Percentiles rank a stretch among this genome's conserved stretches.
Conservation (phyloP, 35 echinoderm and acorn worm species). For the Apostichopus parvimensis region DNA sequence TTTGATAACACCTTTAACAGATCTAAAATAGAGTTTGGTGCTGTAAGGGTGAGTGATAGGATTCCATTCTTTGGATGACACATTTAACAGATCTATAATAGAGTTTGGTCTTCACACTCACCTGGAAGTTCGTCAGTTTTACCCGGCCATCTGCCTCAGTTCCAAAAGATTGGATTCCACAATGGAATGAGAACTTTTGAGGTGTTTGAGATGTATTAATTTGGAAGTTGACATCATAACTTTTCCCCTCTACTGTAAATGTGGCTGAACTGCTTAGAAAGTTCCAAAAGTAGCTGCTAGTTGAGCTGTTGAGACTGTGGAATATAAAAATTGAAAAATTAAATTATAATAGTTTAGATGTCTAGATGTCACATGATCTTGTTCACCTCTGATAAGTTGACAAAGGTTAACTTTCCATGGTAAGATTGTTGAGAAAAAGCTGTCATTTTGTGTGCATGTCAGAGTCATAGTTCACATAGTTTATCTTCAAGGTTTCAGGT, state of each 20-base stretch:
- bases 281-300: background rate
- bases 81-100: background rate
- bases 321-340: background rate
- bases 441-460: too few species aligned
- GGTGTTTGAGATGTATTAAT: background rate
- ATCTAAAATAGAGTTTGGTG: background rate
- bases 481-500: too few species aligned
- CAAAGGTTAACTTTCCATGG: too few species aligned
- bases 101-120: background rate
- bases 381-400: too few species aligned
- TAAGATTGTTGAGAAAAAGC: too few species aligned
- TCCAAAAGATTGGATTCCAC: background rate
- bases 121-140: background rate
- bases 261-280: background rate
- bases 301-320: background rate
- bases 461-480: too few species aligned
- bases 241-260: background rate
- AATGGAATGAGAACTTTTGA: background rate
- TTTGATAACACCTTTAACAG: too few species aligned
- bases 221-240: background rate
- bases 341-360: too few species aligned
- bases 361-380: too few species aligned
- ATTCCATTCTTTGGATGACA: too few species aligned
- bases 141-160: background rate
- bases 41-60: too few species aligned